Conservation (phyloP, 2,797 vertebrate genomes). For the Pagetopsis macropterus region DNA sequence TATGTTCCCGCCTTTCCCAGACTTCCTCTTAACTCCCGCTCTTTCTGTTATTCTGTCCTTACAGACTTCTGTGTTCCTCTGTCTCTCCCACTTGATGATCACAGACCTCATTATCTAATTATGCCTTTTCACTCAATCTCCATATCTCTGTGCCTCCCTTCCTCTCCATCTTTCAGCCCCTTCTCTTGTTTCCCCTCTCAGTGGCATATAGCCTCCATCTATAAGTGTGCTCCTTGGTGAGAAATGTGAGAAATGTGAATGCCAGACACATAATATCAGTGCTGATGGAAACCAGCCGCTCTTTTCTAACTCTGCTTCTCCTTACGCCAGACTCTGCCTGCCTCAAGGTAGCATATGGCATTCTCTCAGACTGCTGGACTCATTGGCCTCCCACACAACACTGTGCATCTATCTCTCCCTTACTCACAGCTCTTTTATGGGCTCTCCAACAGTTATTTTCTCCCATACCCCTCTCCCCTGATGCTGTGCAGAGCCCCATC, state of each 20-base stretch:
- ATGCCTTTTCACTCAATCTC: conserved; percentile 55
- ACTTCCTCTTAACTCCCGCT: conserved; percentile 48
- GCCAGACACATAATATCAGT: conserved; percentile 63
- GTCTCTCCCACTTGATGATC: conserved; percentile 53
- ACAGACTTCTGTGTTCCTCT: conserved; percentile 45
- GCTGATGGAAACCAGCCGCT: conserved; percentile 73
- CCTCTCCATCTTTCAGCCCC: conserved; percentile 52
- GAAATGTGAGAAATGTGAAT: conserved; percentile 67
- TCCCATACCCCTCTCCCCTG: conserved; percentile 67
- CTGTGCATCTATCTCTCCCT: conserved; percentile 74
- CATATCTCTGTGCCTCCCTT: conserved; percentile 29
- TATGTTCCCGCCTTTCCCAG: conserved; percentile 41
- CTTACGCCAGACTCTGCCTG: conserved; percentile 65
- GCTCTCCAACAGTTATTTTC: conserved; percentile 77
- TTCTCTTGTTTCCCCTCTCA: conserved; percentile 54
- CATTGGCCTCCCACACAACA: conserved; percentile 78
- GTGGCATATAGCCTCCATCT: conserved; percentile 54
- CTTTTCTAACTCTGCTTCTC: conserved; percentile 59
- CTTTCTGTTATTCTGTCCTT: conserved; percentile 60
- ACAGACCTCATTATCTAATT: conserved; percentile 66
- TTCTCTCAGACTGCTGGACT: conserved; percentile 78
- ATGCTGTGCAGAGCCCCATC: conserved; percentile 65
- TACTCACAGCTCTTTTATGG: conserved; percentile 75
- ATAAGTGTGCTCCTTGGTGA: conserved; percentile 56
- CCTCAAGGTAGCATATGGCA: conserved; percentile 82